phyloP scores from a whole-genome alignment of 2,113 vertebrate genomes.

The Psittacus erithacus region DNA sequence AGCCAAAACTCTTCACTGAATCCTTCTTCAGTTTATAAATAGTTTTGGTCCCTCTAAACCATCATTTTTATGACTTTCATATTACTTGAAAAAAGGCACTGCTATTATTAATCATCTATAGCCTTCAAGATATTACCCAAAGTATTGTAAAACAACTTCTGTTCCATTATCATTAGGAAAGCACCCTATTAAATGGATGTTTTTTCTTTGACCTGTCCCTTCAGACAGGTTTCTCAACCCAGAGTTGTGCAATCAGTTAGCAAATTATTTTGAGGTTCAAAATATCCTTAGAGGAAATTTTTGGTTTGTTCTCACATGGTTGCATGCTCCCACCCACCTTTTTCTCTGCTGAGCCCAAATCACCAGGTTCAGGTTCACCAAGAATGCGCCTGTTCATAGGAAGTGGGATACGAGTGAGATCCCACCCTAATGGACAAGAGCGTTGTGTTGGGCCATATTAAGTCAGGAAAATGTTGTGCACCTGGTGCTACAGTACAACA shows the following conservation, averaged over 20 bases:
- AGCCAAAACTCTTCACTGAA: conserved; percentile 66
- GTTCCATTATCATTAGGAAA: background rate
- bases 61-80: conserved; percentile 59
- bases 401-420: accelerated
- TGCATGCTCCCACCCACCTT: background rate
- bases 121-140: conserved; percentile 8
- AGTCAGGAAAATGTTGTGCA: background rate
- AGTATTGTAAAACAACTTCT: conserved; percentile 47
- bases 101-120: conserved; percentile 49
- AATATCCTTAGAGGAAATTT: background rate
- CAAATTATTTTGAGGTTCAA: background rate
- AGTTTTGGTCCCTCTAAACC: conserved; percentile 58
- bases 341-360: background rate
- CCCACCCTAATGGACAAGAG: background rate
- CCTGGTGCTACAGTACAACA: background rate
- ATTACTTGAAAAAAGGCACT: conserved; percentile 1
- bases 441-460: background rate
- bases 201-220: background rate
- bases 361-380: background rate
- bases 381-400: background rate
- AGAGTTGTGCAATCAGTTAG: background rate
- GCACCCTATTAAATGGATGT: background rate
- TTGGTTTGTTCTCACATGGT: background rate
- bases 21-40: conserved; percentile 68
- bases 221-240: conserved; percentile 7